These are phyloP conservation scores for Eustalomyia histrio DNA, from an alignment of 2,888 invertebrate genomes.

Conservation along the genomic window DNA sequence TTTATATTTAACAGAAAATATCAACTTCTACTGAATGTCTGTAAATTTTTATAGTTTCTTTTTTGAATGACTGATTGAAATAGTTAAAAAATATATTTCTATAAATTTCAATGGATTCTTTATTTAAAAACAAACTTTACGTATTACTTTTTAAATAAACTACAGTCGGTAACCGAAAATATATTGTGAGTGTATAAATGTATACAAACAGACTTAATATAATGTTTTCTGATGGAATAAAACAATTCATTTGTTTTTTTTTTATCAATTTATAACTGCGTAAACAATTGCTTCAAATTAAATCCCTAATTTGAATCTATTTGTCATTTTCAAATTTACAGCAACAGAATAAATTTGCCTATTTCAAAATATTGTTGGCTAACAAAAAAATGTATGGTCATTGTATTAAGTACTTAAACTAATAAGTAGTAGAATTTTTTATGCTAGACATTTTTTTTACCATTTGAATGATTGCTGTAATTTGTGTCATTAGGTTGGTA, in stretches of 20 bases:
- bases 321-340: slow-evolving; percentile 19
- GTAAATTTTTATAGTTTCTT: too few relatives aligned
- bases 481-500: slow-evolving; percentile 11
- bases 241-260: neutral
- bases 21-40: too few relatives aligned
- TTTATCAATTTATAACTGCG: neutral
- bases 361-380: neutral
- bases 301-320: slow-evolving; percentile 23
- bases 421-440: neutral
- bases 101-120: too few relatives aligned
- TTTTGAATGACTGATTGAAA: too few relatives aligned
- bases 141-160: too few relatives aligned
- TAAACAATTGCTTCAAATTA: neutral
- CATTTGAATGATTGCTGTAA: neutral
- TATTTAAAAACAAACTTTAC: too few relatives aligned
- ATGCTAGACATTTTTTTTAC: neutral
- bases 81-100: too few relatives aligned
- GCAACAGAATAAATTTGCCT: neutral
- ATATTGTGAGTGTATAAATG: too few relatives aligned
- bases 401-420: slow-evolving; percentile 1
- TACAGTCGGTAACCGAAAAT: too few relatives aligned
- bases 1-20: too few relatives aligned
- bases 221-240: too few relatives aligned
- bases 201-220: too few relatives aligned
- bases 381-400: neutral